phyloP scores from a whole-genome alignment of 2,888 invertebrate genomes.

The Trachelus iudaicus region DNA sequence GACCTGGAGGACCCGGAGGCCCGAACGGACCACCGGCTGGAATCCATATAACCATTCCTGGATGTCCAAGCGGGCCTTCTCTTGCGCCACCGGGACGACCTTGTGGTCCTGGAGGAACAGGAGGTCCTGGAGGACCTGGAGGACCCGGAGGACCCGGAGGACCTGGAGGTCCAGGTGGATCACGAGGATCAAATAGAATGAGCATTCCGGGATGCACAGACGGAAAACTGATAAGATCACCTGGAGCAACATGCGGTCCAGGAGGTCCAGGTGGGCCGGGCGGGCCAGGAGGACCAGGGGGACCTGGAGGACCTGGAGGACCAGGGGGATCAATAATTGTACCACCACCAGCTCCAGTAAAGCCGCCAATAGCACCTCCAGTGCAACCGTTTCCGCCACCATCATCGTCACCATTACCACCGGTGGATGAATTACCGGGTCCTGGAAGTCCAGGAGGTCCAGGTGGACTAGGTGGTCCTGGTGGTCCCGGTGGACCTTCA shows the following conservation, averaged over 20 bases:
- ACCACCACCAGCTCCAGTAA: conserved; percentile 50
- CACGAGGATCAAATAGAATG: conserved; percentile 29
- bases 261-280: conserved; percentile 26
- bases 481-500: conserved; percentile 34
- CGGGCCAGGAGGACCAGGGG: background rate
- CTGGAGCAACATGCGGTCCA: conserved; percentile 34
- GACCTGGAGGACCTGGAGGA: conserved; percentile 39
- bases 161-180: conserved; percentile 28
- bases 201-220: conserved; percentile 24
- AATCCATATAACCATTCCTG: conserved; percentile 8
- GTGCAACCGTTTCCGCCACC: conserved; percentile 34
- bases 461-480: conserved; percentile 51
- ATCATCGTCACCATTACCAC: conserved; percentile 40
- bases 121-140: conserved; percentile 30
- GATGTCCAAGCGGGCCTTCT: conserved; percentile 8
- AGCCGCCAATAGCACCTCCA: conserved; percentile 40
- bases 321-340: conserved; percentile 24
- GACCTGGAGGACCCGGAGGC: conserved; percentile 52
- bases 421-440: conserved; percentile 26
- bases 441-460: conserved; percentile 23
- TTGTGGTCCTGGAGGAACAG: conserved; percentile 32
- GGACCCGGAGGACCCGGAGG: conserved; percentile 43
- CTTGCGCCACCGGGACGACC: conserved; percentile 37
- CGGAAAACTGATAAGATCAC: conserved; percentile 34
- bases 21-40: conserved; percentile 13